Percentiles rank a stretch among this genome's conserved stretches.
These are phyloP conservation scores for Cinclus cinclus DNA, from an alignment of 2,113 vertebrate species.

Conservation along the genomic window DNA sequence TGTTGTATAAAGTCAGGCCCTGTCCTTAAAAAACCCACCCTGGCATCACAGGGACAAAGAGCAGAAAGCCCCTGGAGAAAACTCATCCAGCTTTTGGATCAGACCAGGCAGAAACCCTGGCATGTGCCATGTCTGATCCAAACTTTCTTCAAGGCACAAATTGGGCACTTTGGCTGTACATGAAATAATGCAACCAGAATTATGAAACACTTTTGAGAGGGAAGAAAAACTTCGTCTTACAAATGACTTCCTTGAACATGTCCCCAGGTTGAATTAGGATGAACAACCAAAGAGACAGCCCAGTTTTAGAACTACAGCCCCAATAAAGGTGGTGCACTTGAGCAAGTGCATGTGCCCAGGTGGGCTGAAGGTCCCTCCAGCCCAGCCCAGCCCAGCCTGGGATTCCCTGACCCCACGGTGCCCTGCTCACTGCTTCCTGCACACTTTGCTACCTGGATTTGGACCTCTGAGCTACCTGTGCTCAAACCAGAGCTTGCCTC, in stretches of 20 bases:
- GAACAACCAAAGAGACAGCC: rapidly evolving
- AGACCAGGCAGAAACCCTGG: not conserved
- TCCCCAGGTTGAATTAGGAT: not conserved
- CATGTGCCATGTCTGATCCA: not conserved
- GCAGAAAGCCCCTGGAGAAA: not conserved
- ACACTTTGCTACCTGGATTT: not conserved
- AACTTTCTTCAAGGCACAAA: not conserved
- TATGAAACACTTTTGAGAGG: not conserved
- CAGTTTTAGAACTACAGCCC: not conserved
- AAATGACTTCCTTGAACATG: not conserved
- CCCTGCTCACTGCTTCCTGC: not conserved
- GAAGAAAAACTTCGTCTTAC: rapidly evolving
- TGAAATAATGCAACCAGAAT: not conserved
- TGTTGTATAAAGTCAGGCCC: not conserved
- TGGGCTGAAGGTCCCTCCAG: not conserved
- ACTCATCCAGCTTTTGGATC: not conserved
- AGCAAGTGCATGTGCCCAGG: rapidly evolving
- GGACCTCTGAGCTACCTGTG: not conserved
- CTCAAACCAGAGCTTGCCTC: not conserved
- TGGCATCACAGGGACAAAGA: rapidly evolving
- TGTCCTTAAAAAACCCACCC: not conserved
- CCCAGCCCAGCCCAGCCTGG: not conserved
- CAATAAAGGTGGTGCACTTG: not conserved
- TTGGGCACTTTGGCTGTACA: not conserved
- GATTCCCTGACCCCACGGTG: not conserved